These are phyloP conservation scores for Camponotus vicinus DNA, from an alignment of 1,140 invertebrate genomes.

Conservation along the genomic window DNA sequence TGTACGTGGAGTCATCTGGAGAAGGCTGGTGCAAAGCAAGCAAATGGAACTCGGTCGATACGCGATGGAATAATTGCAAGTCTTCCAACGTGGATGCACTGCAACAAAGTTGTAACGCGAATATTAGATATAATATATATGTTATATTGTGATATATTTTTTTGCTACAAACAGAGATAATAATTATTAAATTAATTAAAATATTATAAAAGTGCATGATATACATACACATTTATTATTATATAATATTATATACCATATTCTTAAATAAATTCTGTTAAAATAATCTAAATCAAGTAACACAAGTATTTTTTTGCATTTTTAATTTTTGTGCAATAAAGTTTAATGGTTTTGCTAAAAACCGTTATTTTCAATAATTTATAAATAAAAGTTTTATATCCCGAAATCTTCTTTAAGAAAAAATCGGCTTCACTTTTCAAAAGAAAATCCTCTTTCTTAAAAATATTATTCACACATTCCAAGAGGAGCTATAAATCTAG, in stretches of 20 bases:
- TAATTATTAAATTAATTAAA: slow-evolving; percentile 1
- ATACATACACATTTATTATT: neutral
- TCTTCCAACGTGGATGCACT: neutral
- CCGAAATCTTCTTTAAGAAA: neutral
- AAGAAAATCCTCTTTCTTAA: neutral
- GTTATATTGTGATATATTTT: neutral
- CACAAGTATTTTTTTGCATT: too few relatives aligned
- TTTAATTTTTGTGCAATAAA: neutral
- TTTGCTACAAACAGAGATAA: neutral
- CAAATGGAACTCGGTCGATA: slow-evolving; percentile 68
- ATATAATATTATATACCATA: neutral
- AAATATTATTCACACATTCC: neutral
- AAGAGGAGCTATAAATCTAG: slow-evolving; percentile 16
- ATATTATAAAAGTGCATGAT: neutral
- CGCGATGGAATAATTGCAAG: slow-evolving; percentile 22
- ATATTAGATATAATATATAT: neutral
- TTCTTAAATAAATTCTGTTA: neutral
- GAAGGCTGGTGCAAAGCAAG: slow-evolving; percentile 63
- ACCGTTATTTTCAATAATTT: neutral
- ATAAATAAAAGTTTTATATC: neutral
- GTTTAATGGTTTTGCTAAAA: neutral
- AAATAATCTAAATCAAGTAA: neutral
- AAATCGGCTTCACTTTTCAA: neutral
- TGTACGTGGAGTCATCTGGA: slow-evolving; percentile 77
- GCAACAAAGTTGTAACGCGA: slow-evolving; percentile 1